Conservation (phyloP, 2,888 invertebrate genomes). For the Coleophora flavipennella region DNA sequence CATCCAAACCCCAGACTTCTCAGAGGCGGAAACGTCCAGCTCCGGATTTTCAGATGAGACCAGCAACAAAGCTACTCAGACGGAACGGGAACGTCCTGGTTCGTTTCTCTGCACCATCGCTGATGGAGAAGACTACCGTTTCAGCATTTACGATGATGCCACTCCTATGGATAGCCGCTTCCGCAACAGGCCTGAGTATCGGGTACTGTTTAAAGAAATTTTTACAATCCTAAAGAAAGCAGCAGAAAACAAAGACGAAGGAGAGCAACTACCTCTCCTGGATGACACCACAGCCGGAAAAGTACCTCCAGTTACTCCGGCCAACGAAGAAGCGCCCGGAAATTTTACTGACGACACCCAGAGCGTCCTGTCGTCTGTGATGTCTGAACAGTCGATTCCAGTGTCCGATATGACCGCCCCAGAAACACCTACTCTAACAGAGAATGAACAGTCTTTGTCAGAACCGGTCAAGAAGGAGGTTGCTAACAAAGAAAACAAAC, state of each 20-base stretch:
- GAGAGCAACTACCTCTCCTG: conserved; percentile 80
- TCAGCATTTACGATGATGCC: conserved; percentile 87
- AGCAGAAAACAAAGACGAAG: conserved; percentile 86
- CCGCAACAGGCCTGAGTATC: conserved; percentile 86
- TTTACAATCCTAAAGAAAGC: conserved; percentile 87
- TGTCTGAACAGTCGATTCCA: conserved; percentile 81
- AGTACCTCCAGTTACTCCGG: conserved; percentile 79
- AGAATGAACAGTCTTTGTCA: conserved; percentile 37
- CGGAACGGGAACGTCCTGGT: conserved; percentile 83
- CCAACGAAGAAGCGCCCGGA: conserved; percentile 75
- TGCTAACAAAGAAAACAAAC: conserved; percentile 48
- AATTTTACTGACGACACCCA: conserved; percentile 81
- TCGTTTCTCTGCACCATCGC: conserved; percentile 88
- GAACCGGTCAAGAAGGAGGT: conserved; percentile 38
- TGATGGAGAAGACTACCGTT: conserved; percentile 88
- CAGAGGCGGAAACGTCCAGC: conserved; percentile 88
- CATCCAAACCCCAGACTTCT: conserved; percentile 86
- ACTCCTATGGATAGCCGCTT: conserved; percentile 87
- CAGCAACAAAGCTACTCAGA: conserved; percentile 87
- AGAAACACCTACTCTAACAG: conserved; percentile 69
- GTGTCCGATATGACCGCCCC: conserved; percentile 77
- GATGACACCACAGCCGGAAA: conserved; percentile 75
- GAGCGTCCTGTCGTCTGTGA: conserved; percentile 81
- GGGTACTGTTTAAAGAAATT: conserved; percentile 86
- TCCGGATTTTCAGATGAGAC: conserved; percentile 90